Base-by-base conservation (phyloP, 2,113 vertebrate genomes). In the Microtus richardsoni region DNA sequence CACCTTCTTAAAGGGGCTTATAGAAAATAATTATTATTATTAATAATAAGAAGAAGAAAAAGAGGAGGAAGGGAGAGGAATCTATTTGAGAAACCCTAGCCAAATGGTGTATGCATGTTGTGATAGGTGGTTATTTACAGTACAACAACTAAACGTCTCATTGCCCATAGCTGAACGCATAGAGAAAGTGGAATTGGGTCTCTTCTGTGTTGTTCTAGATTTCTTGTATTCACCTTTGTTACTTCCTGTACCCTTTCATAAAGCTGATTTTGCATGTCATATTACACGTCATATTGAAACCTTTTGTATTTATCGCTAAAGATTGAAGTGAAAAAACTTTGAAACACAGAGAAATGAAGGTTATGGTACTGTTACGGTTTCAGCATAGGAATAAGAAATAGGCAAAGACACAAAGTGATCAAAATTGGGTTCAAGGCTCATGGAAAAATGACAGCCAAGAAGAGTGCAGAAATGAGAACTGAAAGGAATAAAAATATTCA, bases 141-240 rank as follows among this genome's bases (percentile, higher is more conserved):
- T 94, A 94, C 52, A 95, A 24, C 13, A 47, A 93, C 58, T 44
- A 60, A 86, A 44, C 64, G n/a, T 94, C 85, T 93, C 84, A 54
- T 54, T 0, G 4, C 52, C 52, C 52, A 62, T 78, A 92, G 62
- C 62, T 92, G 64, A 95, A n/a, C 70, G 82, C 26, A 68, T 77
- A 95, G 89, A 96, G 93, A 94, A 89, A 97, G 90, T 47, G 13
- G n/a, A 94, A 91, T 88, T 95, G 68, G 94, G 78, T 91, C 96
- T 95, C 85, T 91, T 70, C 24, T 77, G 49, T 52, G 73, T 94
- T 96, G 44, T 90, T 54, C 93, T 94, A 64, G 22, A 68, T 96
- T 96, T 96, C 80, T 49, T 84, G 16, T 66, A 66, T 96, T 96
- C 92, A 96, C 58, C 52, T 94, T 84, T 93, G 80, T 88, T 93